Percentiles rank a stretch among this genome's conserved stretches.
Conservation (phyloP, 2,113 vertebrate species). For the Tragelaphus imberbis region DNA sequence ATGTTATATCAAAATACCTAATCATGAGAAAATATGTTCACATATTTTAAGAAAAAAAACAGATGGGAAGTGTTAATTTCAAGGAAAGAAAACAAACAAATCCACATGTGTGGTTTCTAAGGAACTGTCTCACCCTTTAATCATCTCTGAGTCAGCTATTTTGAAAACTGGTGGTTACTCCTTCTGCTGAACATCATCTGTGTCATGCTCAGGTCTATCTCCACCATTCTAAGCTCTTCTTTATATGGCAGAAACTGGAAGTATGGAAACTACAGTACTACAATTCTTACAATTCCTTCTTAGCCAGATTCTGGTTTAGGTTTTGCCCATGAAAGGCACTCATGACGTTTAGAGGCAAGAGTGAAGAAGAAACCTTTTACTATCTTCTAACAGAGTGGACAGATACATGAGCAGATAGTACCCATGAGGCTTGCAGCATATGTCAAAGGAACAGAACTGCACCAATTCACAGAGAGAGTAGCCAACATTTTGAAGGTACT, state of each 20-base stretch:
- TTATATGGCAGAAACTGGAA: background rate
- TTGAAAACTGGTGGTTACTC: background rate
- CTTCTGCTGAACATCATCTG: background rate
- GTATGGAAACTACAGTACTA: background rate
- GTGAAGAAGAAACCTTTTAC: background rate
- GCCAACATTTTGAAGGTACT: background rate
- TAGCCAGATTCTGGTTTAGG: background rate
- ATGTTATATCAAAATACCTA: conserved; percentile 28
- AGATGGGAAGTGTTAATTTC: conserved; percentile 13
- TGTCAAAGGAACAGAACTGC: background rate
- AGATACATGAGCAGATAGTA: background rate
- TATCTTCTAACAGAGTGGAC: background rate
- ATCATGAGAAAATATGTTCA: conserved; percentile 34
- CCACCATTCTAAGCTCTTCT: background rate
- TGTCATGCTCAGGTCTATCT: background rate
- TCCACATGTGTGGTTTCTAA: background rate
- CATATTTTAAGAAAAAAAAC: conserved; percentile 21
- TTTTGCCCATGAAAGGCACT: background rate
- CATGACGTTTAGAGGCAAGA: background rate
- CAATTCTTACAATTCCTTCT: background rate
- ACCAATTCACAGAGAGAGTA: background rate
- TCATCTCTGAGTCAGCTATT: background rate
- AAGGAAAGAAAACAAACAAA: conserved; percentile 41
- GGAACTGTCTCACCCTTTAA: background rate
- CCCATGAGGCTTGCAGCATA: background rate